Percentiles rank a stretch among this genome's conserved stretches.
Conservation (phyloP, 2,888 invertebrate genomes). For the Frankliniella fusca region DNA sequence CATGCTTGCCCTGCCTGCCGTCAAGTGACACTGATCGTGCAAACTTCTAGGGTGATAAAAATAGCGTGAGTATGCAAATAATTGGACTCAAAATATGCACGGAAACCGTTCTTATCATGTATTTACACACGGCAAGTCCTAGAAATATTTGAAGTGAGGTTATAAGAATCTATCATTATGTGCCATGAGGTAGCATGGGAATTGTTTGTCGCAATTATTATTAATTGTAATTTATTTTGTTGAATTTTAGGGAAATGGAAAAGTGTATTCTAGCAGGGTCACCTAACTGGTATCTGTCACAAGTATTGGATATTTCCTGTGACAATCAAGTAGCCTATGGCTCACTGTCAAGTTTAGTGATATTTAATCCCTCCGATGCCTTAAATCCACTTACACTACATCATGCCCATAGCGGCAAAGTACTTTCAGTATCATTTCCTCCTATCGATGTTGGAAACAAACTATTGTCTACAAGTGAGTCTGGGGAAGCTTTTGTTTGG, state of each 20-base stretch:
- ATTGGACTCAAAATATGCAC: too few species aligned
- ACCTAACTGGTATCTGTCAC: constrained; percentile 4
- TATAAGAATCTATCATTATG: background rate
- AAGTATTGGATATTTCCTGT: background rate
- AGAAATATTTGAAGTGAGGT: background rate
- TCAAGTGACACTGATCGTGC: too few species aligned
- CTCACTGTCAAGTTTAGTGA: background rate
- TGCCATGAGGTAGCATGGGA: too few species aligned
- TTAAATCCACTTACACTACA: background rate
- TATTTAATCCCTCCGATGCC: background rate
- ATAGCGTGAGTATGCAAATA: too few species aligned
- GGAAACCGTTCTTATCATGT: too few species aligned
- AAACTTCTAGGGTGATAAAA: too few species aligned
- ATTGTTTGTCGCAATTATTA: background rate
- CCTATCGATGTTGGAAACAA: background rate
- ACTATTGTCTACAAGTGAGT: background rate
- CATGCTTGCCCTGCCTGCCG: background rate
- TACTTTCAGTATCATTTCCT: background rate
- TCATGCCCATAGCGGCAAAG: background rate
- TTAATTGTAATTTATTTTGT: background rate
- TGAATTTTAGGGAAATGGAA: background rate
- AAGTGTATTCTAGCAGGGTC: background rate
- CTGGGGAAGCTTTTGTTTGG: constrained; percentile 7
- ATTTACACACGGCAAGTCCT: too few species aligned
- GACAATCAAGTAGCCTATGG: background rate